Percentiles rank a stretch among this genome's conserved stretches.
phyloP scores from a whole-genome alignment of 1,140 invertebrate genomes.

The Drosophila ficusphila region DNA sequence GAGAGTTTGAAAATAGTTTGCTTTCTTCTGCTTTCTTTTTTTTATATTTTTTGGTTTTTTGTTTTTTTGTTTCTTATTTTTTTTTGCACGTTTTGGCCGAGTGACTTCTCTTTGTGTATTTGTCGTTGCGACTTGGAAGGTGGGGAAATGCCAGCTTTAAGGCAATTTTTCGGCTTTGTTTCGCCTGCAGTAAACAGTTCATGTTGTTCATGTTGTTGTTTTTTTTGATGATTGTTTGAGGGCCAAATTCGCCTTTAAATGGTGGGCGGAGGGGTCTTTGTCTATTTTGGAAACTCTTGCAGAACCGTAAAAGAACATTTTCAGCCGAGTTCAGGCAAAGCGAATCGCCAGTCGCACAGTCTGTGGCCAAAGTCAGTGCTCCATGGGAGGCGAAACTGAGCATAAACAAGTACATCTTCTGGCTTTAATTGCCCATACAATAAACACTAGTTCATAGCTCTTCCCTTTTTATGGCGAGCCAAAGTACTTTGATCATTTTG shows the following conservation, averaged over 20 bases:
- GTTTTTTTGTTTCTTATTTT: slow-evolving; percentile 2
- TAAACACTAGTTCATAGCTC: slow-evolving; percentile 20
- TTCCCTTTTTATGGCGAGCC: slow-evolving; percentile 4
- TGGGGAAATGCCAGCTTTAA: slow-evolving; percentile 52
- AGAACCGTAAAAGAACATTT: slow-evolving; percentile 37
- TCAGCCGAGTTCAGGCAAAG: slow-evolving; percentile 29
- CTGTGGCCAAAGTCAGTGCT: slow-evolving; percentile 16
- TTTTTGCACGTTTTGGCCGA: slow-evolving; percentile 73
- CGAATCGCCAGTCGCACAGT: slow-evolving; percentile 22
- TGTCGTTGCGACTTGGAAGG: slow-evolving; percentile 1
- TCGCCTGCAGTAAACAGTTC: slow-evolving; percentile 53
- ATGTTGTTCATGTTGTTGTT: too few species aligned
- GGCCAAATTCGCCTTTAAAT: slow-evolving; percentile 44
- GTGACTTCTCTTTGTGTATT: slow-evolving; percentile 62
- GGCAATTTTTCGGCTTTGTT: slow-evolving; percentile 73
- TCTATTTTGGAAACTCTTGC: slow-evolving; percentile 72
- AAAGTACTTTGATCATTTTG: slow-evolving; percentile 32
- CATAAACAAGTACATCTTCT: slow-evolving; percentile 27
- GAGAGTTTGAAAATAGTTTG: slow-evolving; percentile 72
- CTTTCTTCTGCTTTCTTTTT: slow-evolving; percentile 14
- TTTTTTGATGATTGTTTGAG: slow-evolving; percentile 42
- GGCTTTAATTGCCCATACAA: slow-evolving; percentile 26
- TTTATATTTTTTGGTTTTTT: background rate
- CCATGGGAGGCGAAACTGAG: slow-evolving; percentile 9
- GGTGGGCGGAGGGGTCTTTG: slow-evolving; percentile 33